A percentile compares a stretch with the other conserved stretches of the same genome.
phyloP scores from a whole-genome alignment of 2,888 invertebrate genomes.

The Drosophila algonquin region DNA sequence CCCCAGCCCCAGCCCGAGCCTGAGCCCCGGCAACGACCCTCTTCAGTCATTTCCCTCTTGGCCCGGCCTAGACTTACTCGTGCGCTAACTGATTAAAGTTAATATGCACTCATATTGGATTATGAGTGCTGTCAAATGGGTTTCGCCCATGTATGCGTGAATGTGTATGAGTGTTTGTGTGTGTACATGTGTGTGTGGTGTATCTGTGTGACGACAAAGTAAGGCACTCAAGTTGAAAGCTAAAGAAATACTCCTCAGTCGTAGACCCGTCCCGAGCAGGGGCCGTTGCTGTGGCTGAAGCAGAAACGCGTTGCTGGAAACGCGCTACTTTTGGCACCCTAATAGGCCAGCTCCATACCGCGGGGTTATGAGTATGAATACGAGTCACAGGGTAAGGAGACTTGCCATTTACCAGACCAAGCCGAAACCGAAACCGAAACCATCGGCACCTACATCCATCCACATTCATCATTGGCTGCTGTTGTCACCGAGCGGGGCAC shows the following conservation, averaged over 20 bases:
- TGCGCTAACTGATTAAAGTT: conserved; percentile 77
- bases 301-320: conserved; percentile 42
- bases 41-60: conserved; percentile 1
- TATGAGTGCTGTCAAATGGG: conserved; percentile 76
- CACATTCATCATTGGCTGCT: conserved; percentile 28
- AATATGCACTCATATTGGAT: conserved; percentile 78
- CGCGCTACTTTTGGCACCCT: conserved; percentile 57
- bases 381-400: background rate
- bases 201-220: conserved; percentile 44
- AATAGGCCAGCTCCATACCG: conserved; percentile 50
- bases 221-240: conserved; percentile 71
- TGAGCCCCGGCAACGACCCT: background rate
- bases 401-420: background rate
- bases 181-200: background rate
- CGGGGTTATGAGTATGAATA: background rate
- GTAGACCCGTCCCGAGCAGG: conserved; percentile 28
- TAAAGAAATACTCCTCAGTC: conserved; percentile 58
- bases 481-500: background rate
- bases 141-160: conserved; percentile 12
- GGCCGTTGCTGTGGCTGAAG: conserved; percentile 37
- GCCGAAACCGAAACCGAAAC: background rate
- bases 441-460: background rate
- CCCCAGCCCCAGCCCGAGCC: too few relatives aligned
- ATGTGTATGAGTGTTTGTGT: background rate
- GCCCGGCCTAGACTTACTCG: conserved; percentile 45